phyloP scores from a whole-genome alignment of 2,888 invertebrate genomes.

The Anarsia innoxiella region DNA sequence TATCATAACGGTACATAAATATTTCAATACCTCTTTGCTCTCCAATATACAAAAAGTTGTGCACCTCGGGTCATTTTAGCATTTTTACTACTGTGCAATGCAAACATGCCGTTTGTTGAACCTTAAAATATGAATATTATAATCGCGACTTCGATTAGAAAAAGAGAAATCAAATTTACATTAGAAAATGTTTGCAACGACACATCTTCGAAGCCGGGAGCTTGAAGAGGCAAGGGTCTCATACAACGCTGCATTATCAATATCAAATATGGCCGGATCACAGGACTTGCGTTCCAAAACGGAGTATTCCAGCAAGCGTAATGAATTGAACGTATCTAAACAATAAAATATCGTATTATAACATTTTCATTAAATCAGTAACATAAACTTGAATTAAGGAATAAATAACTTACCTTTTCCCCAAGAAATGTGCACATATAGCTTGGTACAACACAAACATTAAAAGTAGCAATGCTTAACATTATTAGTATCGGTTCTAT shows the following conservation, averaged over 20 bases:
- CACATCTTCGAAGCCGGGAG: slow-evolving; percentile 45
- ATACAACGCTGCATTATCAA: slow-evolving; percentile 50
- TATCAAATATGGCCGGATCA: slow-evolving; percentile 44
- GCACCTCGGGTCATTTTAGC: no score
- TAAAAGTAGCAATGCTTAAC: slow-evolving; percentile 24
- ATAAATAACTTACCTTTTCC: slow-evolving; percentile 29
- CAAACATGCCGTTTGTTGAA: no score
- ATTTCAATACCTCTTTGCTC: no score
- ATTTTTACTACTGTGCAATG: no score
- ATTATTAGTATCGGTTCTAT: slow-evolving; percentile 29
- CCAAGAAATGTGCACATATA: slow-evolving; percentile 31
- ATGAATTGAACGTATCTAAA: slow-evolving; percentile 36
- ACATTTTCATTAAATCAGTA: no score
- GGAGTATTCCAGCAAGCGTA: slow-evolving; percentile 45
- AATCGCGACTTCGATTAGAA: no score
- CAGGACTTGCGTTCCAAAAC: slow-evolving; percentile 46
- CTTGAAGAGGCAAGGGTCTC: slow-evolving; percentile 38
- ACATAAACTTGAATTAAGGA: no score
- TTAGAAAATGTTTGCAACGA: slow-evolving; percentile 50
- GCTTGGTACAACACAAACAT: slow-evolving; percentile 30
- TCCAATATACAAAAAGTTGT: no score
- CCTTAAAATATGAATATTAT: no score
- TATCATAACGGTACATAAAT: no score
- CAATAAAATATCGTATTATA: no score
- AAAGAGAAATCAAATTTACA: no score